Percentiles rank a stretch among this genome's conserved stretches.
Evolutionary conservation across 2,113 vertebrate genomes (phyloP).

Genomic region (Amphiprion percula): DNA sequence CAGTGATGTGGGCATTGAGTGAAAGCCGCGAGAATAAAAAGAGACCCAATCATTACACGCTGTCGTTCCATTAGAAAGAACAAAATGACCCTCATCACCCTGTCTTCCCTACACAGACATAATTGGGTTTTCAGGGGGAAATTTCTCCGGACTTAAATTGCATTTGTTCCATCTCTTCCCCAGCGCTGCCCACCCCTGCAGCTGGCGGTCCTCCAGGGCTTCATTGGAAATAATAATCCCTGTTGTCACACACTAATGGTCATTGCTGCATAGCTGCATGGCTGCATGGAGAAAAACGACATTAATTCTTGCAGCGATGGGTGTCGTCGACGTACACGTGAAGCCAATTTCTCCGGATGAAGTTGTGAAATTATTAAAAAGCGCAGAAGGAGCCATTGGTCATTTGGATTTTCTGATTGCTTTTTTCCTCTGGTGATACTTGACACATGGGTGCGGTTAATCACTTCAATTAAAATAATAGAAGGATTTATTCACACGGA

Average conservation of each 20-base stretch:
- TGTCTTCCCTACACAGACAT: conserved; percentile 51
- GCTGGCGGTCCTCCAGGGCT: conserved; percentile 8
- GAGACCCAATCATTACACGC: conserved; percentile 64
- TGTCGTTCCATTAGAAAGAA: conserved; percentile 66
- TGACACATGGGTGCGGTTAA: conserved; percentile 45
- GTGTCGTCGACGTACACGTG: conserved; percentile 43
- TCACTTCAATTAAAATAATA: conserved; percentile 42
- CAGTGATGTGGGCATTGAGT: conserved; percentile 68
- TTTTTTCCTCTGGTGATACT: conserved; percentile 34
- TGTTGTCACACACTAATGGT: conserved; percentile 64
- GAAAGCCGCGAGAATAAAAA: conserved; percentile 70
- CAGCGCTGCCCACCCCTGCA: conserved; percentile 38
- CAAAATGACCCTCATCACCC: conserved; percentile 71
- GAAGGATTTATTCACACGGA: conserved; percentile 31
- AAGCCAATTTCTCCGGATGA: conserved; percentile 59
- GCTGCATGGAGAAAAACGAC: conserved; percentile 49
- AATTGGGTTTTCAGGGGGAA: conserved; percentile 72
- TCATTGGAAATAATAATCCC: conserved; percentile 57
- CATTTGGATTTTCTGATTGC: conserved; percentile 44
- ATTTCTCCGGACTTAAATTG: conserved; percentile 71
- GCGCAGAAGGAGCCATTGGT: conserved; percentile 14
- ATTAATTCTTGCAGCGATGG: conserved; percentile 51
- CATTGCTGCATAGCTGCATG: conserved; percentile 41
- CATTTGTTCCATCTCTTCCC: conserved; percentile 61
- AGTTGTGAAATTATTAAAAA: conserved; percentile 50